Conservation (phyloP, 2,113 vertebrate genomes). For the Rattus norvegicus region DNA sequence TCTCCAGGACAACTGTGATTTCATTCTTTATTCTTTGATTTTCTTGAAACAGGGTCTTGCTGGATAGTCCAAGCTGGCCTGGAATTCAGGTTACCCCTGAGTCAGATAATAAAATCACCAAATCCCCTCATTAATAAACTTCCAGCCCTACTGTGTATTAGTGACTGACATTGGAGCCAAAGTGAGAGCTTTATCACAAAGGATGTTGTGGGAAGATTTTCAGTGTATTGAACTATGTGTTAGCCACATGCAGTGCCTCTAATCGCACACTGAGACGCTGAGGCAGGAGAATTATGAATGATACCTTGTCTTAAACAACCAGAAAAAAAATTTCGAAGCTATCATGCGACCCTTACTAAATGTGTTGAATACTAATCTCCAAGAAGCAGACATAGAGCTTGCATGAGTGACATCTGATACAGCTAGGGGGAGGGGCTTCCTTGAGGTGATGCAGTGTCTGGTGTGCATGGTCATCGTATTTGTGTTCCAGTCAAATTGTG, state of each 20-base stretch:
- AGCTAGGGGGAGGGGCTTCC: not conserved
- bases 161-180: not conserved
- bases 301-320: not conserved
- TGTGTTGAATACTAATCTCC: not conserved
- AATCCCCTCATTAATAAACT: conserved; percentile 27
- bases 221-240: not conserved
- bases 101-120: not conserved
- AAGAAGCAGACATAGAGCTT: not conserved
- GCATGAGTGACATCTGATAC: not conserved
- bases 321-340: not conserved
- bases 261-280: not conserved
- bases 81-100: not conserved
- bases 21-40: not conserved
- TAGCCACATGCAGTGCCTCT: not conserved
- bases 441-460: not conserved
- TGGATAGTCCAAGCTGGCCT: not conserved
- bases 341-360: not conserved
- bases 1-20: not conserved
- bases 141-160: not conserved
- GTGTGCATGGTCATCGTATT: not conserved
- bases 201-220: not conserved
- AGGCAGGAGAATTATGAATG: not conserved
- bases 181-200: conserved; percentile 19
- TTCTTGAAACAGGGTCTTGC: not conserved
- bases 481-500: not conserved